A percentile compares a stretch with the other conserved stretches of the same genome.
These are phyloP conservation scores for Euspilapteryx auroguttella DNA, from an alignment of 2,888 invertebrate genomes.

Conservation along the genomic window DNA sequence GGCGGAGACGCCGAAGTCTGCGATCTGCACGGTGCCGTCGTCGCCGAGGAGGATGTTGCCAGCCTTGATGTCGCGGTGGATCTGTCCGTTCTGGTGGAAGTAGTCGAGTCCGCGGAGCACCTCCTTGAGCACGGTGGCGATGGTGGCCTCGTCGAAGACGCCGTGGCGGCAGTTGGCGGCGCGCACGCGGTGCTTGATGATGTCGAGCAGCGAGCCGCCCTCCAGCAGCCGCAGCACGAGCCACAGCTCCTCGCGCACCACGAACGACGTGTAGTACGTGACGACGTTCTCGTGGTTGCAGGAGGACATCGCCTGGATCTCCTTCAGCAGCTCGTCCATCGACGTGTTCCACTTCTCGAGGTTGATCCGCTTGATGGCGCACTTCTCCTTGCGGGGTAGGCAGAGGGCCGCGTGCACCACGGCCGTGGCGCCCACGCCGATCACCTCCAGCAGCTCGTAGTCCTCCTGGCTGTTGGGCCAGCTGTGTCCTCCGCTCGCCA, in stretches of 20 bases:
- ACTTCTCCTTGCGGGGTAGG: slow-evolving; percentile 91
- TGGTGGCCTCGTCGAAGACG: slow-evolving; percentile 97
- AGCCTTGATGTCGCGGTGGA: slow-evolving; percentile 93
- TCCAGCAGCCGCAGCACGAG: slow-evolving; percentile 95
- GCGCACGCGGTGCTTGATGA: slow-evolving; percentile 95
- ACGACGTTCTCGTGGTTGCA: slow-evolving; percentile 99
- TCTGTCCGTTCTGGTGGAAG: slow-evolving; percentile 94
- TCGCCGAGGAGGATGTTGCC: slow-evolving; percentile 97
- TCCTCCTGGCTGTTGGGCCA: slow-evolving; percentile 96
- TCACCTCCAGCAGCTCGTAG: slow-evolving; percentile 92
- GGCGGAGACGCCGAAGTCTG: slow-evolving; percentile 99
- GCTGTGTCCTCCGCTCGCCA: slow-evolving; percentile 34
- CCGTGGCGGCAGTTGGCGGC: slow-evolving; percentile 91
- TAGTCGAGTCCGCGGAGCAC: slow-evolving; percentile 98
- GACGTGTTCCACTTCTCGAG: slow-evolving; percentile 99
- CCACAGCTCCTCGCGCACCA: slow-evolving; percentile 97
- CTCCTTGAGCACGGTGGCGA: slow-evolving; percentile 96
- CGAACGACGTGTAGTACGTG: slow-evolving; percentile 99
- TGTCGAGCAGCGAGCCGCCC: slow-evolving; percentile 87
- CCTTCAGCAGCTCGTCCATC: slow-evolving; percentile 95
- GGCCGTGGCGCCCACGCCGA: slow-evolving; percentile 97
- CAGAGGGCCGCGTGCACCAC: slow-evolving; percentile 96
- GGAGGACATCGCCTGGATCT: slow-evolving; percentile 97
- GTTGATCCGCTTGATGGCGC: slow-evolving; percentile 98
- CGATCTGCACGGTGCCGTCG: slow-evolving; percentile 97